Percentiles rank a stretch among this genome's conserved stretches.
Evolutionary conservation across 2,888 invertebrate genomes (phyloP).

Genomic region (Rugalucina vietnamica): DNA sequence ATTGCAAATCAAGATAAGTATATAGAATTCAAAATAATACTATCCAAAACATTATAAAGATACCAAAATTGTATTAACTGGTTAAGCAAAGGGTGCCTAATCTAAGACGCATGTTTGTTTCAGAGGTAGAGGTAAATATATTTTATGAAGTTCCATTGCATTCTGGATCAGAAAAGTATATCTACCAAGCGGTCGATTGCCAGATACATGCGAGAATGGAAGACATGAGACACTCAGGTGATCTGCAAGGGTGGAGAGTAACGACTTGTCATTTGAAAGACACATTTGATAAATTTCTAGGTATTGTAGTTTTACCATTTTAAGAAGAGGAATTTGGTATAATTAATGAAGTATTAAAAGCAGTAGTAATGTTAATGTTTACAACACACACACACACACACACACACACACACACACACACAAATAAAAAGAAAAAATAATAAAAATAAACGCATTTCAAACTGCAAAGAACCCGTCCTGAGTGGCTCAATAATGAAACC

Average conservation of each 20-base stretch:
- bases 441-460: neutral
- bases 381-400: too few relatives aligned
- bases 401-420: neutral
- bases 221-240: conserved; percentile 13
- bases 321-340: too few relatives aligned
- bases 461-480: too few relatives aligned
- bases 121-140: conserved; percentile 78
- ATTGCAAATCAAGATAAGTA: too few relatives aligned
- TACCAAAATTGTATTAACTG: too few relatives aligned
- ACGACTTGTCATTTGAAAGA: conserved; percentile 72
- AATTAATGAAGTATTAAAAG: too few relatives aligned
- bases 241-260: conserved; percentile 24
- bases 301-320: too few relatives aligned
- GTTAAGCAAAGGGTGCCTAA: too few relatives aligned
- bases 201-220: conserved; percentile 55
- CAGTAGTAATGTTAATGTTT: too few relatives aligned
- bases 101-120: conserved; percentile 34
- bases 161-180: conserved; percentile 65
- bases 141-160: conserved; percentile 78
- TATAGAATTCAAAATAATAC: too few relatives aligned
- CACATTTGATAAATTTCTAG: conserved; percentile 65
- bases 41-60: too few relatives aligned
- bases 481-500: too few relatives aligned
- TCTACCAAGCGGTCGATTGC: conserved; percentile 75
- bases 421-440: neutral